These are phyloP conservation scores for Tursiops truncatus DNA, from an alignment of 2,113 vertebrate species.

Conservation along the genomic window DNA sequence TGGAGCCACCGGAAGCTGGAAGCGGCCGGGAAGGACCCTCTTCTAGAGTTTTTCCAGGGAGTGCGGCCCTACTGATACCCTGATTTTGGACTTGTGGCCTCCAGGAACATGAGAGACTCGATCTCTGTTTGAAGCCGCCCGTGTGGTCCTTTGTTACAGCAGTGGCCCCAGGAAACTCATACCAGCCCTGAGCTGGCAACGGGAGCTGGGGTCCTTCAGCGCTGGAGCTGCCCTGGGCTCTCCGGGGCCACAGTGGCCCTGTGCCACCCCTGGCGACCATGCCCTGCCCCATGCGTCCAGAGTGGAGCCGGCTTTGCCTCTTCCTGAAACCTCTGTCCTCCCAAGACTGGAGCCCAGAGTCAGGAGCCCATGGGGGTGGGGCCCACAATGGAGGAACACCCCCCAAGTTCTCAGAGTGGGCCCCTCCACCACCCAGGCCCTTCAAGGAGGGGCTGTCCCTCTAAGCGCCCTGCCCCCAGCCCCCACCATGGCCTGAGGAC, in stretches of 20 bases:
- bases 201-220: neutral
- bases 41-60: neutral
- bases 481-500: neutral
- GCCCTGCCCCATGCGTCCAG: neutral
- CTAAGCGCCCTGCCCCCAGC: neutral
- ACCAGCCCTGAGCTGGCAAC: neutral
- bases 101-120: neutral
- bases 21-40: neutral
- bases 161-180: neutral
- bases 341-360: neutral
- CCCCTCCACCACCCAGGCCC: neutral
- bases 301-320: neutral
- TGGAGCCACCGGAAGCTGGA: neutral
- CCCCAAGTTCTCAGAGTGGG: neutral
- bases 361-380: accelerated
- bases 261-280: neutral
- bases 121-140: neutral
- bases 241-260: neutral
- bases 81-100: neutral
- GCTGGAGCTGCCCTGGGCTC: neutral
- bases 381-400: neutral
- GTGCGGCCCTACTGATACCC: neutral
- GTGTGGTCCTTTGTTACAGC: neutral
- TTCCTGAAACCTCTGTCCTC: neutral
- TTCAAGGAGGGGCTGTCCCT: neutral